phyloP scores from a whole-genome alignment of 1,140 invertebrate genomes.

The Camponotus pennsylvanicus region DNA sequence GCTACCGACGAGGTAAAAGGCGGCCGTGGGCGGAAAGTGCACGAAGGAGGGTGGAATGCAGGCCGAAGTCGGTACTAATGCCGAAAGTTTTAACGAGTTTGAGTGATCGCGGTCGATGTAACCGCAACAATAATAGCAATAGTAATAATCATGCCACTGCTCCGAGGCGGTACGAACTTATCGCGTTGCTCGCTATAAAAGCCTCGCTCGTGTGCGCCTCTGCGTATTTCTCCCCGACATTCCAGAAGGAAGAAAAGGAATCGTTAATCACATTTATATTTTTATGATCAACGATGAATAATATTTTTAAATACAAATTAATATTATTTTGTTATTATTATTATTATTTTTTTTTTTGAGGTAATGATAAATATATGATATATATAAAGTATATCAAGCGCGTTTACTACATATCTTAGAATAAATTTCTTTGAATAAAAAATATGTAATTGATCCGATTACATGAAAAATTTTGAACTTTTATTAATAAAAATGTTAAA shows the following conservation, averaged over 20 bases:
- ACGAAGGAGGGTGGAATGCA: slow-evolving; percentile 80
- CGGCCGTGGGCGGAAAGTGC: slow-evolving; percentile 72
- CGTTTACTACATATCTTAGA: background rate
- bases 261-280: slow-evolving; percentile 12
- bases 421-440: background rate
- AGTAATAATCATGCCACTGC: slow-evolving; percentile 79
- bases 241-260: slow-evolving; percentile 39
- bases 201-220: background rate
- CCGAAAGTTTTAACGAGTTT: slow-evolving; percentile 86
- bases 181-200: slow-evolving; percentile 72
- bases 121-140: slow-evolving; percentile 84
- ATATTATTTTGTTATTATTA: background rate
- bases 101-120: slow-evolving; percentile 85
- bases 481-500: background rate
- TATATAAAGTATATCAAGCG: background rate
- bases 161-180: slow-evolving; percentile 80
- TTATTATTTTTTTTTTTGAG: background rate
- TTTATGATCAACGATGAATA: background rate
- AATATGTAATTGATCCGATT: background rate
- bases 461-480: background rate
- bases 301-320: slow-evolving; percentile 5
- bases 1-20: slow-evolving; percentile 42
- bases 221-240: slow-evolving; percentile 4
- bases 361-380: background rate
- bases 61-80: slow-evolving; percentile 82